A percentile compares a stretch with the other conserved stretches of the same genome.
Evolutionary conservation across 2,888 invertebrate species (phyloP).

Genomic region (Xylocampa areola): DNA sequence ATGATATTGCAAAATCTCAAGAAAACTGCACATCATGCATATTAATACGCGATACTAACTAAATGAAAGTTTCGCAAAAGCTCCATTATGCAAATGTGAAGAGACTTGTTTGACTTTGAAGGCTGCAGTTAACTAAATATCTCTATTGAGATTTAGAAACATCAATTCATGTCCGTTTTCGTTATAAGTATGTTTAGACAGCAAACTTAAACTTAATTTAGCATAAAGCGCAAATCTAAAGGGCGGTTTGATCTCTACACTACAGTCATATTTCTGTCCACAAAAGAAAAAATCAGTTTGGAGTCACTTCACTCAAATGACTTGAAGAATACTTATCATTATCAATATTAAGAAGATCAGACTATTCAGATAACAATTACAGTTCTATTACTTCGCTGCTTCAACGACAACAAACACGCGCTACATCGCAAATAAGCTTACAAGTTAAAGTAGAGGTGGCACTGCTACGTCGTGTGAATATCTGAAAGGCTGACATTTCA

Average conservation of each 20-base stretch:
- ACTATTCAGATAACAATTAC: conserved; percentile 5
- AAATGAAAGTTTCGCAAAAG: conserved; percentile 24
- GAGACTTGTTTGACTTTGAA: conserved; percentile 5
- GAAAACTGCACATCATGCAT: conserved; percentile 23
- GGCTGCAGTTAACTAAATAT: conserved; percentile 2
- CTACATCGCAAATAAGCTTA: conserved; percentile 47
- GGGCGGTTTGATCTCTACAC: no score
- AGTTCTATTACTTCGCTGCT: conserved; percentile 8
- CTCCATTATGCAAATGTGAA: conserved; percentile 27
- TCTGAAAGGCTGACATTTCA: conserved; percentile 81
- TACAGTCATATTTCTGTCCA: no score
- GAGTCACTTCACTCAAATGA: no score
- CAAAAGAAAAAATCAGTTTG: no score
- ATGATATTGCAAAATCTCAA: conserved; percentile 11
- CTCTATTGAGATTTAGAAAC: conserved; percentile 6
- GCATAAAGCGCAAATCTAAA: no score
- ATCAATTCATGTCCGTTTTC: conserved; percentile 6
- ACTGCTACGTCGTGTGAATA: conserved; percentile 59
- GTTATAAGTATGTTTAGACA: no score
- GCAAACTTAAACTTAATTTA: no score
- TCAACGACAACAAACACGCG: conserved; percentile 44
- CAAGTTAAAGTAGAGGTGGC: conserved; percentile 36
- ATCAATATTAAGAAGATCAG: conserved; percentile 7
- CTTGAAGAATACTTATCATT: not conserved
- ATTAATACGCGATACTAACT: conserved; percentile 16